Evolutionary conservation across 2,888 invertebrate genomes (phyloP).

Genomic region (Itoplectis maculator): DNA sequence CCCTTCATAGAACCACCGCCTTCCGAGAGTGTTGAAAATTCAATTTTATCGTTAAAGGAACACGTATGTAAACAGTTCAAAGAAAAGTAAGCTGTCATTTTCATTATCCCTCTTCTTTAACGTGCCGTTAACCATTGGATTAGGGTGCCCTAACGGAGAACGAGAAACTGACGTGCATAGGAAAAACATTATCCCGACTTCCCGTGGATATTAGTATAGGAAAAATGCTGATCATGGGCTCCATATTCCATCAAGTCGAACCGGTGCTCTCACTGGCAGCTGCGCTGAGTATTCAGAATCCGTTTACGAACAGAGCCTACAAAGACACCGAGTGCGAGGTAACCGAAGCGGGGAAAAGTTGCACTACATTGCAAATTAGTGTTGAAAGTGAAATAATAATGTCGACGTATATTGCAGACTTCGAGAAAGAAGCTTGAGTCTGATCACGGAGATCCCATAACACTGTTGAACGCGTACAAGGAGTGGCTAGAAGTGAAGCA

Average conservation of each 20-base stretch:
- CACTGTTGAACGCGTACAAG: slow-evolving; percentile 93
- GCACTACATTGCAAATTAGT: neutral
- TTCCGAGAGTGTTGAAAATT: slow-evolving; percentile 93
- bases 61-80: slow-evolving; percentile 86
- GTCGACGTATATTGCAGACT: slow-evolving; percentile 84
- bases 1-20: slow-evolving; percentile 98
- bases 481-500: slow-evolving; percentile 95
- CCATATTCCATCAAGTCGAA: slow-evolving; percentile 94
- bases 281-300: slow-evolving; percentile 96
- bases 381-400: neutral
- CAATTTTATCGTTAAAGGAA: slow-evolving; percentile 94
- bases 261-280: slow-evolving; percentile 96
- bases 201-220: slow-evolving; percentile 98
- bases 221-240: slow-evolving; percentile 97
- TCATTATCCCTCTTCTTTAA: slow-evolving; percentile 19
- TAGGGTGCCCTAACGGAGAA: slow-evolving; percentile 92
- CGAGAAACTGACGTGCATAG: slow-evolving; percentile 94
- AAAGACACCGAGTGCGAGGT: slow-evolving; percentile 94
- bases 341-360: slow-evolving; percentile 49
- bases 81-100: neutral
- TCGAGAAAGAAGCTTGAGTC: slow-evolving; percentile 93
- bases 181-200: slow-evolving; percentile 93
- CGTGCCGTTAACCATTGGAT: slow-evolving; percentile 61
- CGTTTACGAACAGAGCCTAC: slow-evolving; percentile 95
- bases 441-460: slow-evolving; percentile 98